Conservation (phyloP, 2,113 vertebrate genomes). For the Serilophus lunatus region DNA sequence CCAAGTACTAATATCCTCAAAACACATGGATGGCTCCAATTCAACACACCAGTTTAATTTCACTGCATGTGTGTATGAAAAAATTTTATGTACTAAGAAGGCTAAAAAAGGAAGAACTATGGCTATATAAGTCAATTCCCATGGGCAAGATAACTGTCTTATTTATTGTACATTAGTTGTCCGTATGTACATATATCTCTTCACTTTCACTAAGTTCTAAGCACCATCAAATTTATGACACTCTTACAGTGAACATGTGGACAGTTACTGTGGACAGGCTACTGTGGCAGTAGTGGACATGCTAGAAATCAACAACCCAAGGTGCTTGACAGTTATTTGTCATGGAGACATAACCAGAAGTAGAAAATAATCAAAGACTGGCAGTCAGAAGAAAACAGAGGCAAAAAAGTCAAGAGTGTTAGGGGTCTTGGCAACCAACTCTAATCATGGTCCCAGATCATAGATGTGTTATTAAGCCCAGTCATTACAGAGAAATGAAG, state of each 20-base stretch:
- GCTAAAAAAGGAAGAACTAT: background rate
- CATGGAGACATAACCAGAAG: background rate
- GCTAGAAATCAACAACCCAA: background rate
- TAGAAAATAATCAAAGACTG: background rate
- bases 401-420: background rate
- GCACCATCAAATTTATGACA: background rate
- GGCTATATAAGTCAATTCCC: background rate
- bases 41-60: background rate
- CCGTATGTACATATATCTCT: background rate
- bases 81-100: background rate
- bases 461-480: background rate
- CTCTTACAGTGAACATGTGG: background rate
- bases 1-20: background rate
- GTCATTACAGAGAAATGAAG: background rate
- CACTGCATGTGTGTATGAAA: rapidly evolving
- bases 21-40: background rate
- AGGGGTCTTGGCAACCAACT: background rate
- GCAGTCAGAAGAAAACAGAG: background rate
- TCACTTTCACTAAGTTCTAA: background rate
- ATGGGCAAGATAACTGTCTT: background rate
- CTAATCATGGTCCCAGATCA: background rate
- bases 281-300: background rate
- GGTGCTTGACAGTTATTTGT: background rate
- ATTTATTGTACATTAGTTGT: background rate
- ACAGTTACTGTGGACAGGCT: background rate